Conservation (phyloP, 2,113 vertebrate species). For the Pseudopodoces humilis region DNA sequence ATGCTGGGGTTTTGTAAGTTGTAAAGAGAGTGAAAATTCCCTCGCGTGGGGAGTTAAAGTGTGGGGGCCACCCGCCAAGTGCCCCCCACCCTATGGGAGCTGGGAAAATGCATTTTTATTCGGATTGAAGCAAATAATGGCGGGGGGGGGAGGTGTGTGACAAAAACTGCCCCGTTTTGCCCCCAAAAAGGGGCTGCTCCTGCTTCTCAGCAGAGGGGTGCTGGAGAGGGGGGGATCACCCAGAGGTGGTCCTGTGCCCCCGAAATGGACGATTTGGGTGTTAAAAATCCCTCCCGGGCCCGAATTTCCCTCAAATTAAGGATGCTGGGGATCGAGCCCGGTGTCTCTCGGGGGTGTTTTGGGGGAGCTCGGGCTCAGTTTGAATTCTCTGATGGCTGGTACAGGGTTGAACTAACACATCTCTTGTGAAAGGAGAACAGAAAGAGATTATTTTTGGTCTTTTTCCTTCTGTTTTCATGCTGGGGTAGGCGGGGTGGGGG, state of each 20-base stretch:
- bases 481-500: neutral
- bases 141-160: no score
- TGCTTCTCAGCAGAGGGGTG: neutral
- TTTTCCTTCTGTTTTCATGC: neutral
- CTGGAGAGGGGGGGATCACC: neutral
- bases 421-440: neutral
- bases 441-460: accelerated
- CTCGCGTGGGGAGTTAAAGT: neutral
- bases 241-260: neutral
- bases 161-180: neutral
- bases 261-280: accelerated
- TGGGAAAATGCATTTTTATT: neutral
- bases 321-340: neutral
- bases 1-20: neutral
- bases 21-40: neutral
- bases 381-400: neutral
- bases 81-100: neutral
- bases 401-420: neutral
- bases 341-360: no score
- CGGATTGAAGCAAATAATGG: neutral
- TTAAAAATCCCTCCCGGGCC: neutral
- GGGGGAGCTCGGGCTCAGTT: neutral
- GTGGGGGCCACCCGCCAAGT: neutral
- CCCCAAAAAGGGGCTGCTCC: neutral
- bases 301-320: neutral